Conservation (phyloP, 2,888 invertebrate species). For the Amaurobius ferox region DNA sequence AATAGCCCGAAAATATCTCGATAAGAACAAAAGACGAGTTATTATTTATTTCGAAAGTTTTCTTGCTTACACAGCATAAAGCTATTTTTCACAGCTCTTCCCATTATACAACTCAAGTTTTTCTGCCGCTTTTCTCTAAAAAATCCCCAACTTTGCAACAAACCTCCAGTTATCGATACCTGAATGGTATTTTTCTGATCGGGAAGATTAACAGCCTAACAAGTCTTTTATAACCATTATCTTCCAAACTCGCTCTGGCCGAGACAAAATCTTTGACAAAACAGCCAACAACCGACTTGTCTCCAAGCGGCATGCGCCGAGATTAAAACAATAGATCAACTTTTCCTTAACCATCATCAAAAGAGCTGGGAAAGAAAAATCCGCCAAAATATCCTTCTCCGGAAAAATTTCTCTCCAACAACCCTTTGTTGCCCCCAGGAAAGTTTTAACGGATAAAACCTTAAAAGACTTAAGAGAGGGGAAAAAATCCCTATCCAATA, state of each 20-base stretch:
- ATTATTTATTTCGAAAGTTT: background rate
- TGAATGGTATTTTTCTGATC: constrained; percentile 30
- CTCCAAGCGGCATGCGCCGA: constrained; percentile 58
- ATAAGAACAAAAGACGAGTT: background rate
- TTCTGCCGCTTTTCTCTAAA: background rate
- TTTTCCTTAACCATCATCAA: constrained; percentile 55
- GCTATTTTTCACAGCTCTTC: background rate
- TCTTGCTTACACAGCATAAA: background rate
- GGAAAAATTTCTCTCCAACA: constrained; percentile 52
- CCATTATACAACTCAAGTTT: background rate
- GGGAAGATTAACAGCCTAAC: constrained; percentile 61
- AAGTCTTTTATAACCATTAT: constrained; percentile 62
- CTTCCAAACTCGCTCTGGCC: constrained; percentile 22
- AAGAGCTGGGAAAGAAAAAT: constrained; percentile 47
- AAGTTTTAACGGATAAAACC: constrained; percentile 71
- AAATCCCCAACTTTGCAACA: background rate
- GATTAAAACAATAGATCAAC: constrained; percentile 71
- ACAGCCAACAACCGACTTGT: constrained; percentile 48
- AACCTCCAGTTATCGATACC: background rate
- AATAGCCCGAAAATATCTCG: constrained; percentile 1
- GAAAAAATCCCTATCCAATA: constrained; percentile 65
- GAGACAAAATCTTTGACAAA: constrained; percentile 63
- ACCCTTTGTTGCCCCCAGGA: constrained; percentile 70
- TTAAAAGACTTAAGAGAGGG: constrained; percentile 36
- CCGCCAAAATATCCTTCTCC: constrained; percentile 33